These are phyloP conservation scores for Lipophrys pholis DNA, from an alignment of 2,113 vertebrate genomes.

Conservation along the genomic window DNA sequence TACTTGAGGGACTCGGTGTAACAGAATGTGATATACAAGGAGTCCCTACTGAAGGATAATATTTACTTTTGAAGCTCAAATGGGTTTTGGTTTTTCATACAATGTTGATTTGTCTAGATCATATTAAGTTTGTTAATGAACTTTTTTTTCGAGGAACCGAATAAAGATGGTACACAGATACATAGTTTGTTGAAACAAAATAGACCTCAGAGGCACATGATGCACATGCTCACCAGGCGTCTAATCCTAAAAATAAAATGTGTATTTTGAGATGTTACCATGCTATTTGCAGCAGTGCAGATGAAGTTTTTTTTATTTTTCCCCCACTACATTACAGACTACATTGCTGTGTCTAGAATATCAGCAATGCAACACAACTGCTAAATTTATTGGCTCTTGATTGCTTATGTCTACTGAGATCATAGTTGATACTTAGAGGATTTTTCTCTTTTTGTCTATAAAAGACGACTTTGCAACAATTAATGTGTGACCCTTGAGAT, in stretches of 20 bases:
- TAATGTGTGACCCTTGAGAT: too few species aligned
- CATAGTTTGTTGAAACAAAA: constrained; percentile 41
- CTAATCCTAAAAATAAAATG: constrained; percentile 24
- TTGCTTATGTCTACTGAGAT: too few species aligned
- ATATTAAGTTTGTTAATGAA: constrained; percentile 3
- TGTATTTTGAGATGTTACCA: constrained; percentile 71
- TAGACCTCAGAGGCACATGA: constrained; percentile 39
- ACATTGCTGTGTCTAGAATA: background rate
- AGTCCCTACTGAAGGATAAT: constrained; percentile 1
- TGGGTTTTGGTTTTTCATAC: background rate
- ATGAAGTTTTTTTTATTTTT: constrained; percentile 5
- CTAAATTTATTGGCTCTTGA: too few species aligned
- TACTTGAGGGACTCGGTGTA: background rate
- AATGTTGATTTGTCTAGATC: constrained; percentile 2
- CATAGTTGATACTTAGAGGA: too few species aligned
- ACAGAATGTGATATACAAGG: constrained; percentile 10
- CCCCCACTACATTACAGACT: constrained; percentile 38
- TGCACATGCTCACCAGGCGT: background rate
- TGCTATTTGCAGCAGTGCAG: constrained; percentile 40
- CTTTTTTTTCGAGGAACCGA: too few species aligned
- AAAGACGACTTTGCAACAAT: too few species aligned
- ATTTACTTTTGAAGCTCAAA: constrained; percentile 6
- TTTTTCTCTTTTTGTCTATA: too few species aligned
- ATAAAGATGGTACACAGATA: constrained; percentile 16
- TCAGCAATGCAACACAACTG: background rate